Percentiles rank a stretch among this genome's conserved stretches.
phyloP scores from a whole-genome alignment of 2,113 vertebrate species.

The Tenrec ecaudatus region DNA sequence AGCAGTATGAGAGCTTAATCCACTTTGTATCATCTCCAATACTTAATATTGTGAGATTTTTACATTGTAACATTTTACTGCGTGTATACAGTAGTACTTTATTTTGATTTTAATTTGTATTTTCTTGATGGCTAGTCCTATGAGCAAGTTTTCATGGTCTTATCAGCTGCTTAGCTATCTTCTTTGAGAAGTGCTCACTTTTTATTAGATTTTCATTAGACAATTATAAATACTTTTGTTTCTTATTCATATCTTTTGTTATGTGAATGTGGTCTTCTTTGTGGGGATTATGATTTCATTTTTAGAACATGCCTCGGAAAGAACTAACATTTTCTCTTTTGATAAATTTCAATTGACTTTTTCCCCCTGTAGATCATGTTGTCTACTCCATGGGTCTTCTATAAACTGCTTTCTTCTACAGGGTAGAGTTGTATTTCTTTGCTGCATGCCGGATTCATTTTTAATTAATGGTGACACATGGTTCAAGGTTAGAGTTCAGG shows the following conservation, averaged over 20 bases:
- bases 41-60: not conserved
- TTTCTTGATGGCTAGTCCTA: no score
- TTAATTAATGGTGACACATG: not conserved
- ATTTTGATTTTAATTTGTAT: not conserved
- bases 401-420: not conserved
- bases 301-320: not conserved
- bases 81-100: not conserved
- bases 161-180: not conserved
- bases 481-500: not conserved
- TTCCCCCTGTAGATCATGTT: not conserved
- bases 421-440: not conserved
- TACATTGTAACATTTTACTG: not conserved
- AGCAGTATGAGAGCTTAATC: not conserved
- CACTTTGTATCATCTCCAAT: not conserved
- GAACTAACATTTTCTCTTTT: no score
- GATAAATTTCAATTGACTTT: not conserved
- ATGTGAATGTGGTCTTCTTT: not conserved
- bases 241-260: constrained; percentile 36
- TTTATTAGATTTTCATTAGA: not conserved
- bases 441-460: not conserved
- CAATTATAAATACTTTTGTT: not conserved
- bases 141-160: not conserved
- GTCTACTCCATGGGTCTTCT: not conserved
- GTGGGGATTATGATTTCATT: not conserved
- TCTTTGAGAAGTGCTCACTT: not conserved